Evolutionary conservation across 2,113 vertebrate genomes (phyloP), one percentile per base, ranked within the genome.

Genomic region (Cephalopholis sonnerati): DNA sequence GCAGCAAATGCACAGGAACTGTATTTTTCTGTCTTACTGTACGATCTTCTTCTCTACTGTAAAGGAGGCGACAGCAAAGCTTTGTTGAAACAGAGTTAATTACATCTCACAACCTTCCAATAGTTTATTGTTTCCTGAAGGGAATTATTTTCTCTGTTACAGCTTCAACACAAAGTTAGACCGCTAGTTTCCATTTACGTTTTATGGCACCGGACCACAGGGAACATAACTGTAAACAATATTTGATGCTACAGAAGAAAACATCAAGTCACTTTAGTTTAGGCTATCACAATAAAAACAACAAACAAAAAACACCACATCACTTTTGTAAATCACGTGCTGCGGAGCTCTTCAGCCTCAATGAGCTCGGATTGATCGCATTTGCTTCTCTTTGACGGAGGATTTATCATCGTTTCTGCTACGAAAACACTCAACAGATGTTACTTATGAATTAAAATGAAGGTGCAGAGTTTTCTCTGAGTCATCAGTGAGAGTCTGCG

Each of bases 61-160:
- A 68, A 82, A 82, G 39, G 32, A 64, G 70, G 77, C 69, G 48
- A 48, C 36, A 54, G 27, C 59, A 58, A 48, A n/a, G 59, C 24
- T 18, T 85, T 81, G 78, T 50, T 71, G 61, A 81, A 82, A 66
- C 51, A 53, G 89, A 83, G 58, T 27, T 89, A 77, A 88, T 90
- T 83, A 79, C 81, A 77, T 63, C 62, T 66, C 58, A 75, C 32
- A 32, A 78, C 63, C 20, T 81, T 71, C n/a, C 65, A n/a, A 66
- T 69, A 55, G 66, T 83, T 87, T 86, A 58, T 82, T 89, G 64
- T 74, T 84, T 85, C 66, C 72, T 57, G 55, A 61, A 71, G 61
- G 36, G 64, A 74, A 80, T 82, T 84, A 58, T 81, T 87, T 86
- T 82, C 79, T 87, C 61, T 78, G 74, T 55, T 77, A 82, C 46